A percentile compares a stretch with the other conserved stretches of the same genome.
Evolutionary conservation across 2,113 vertebrate genomes (phyloP).

Genomic region (Puntigrus tetrazona): DNA sequence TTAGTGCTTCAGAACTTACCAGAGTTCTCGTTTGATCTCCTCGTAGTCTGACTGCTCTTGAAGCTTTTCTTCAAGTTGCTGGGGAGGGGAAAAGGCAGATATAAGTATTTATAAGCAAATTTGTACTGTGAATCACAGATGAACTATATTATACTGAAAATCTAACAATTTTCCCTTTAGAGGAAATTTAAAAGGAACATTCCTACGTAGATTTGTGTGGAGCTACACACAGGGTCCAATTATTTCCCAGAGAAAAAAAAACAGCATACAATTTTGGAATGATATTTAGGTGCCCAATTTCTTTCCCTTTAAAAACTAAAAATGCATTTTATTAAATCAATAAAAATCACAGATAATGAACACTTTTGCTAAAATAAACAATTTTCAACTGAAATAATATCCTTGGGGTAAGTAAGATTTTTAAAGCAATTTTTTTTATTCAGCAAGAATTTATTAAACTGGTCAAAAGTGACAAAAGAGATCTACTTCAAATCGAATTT

Average conservation of each 20-base stretch:
- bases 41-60: conserved; percentile 89
- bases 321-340: not conserved
- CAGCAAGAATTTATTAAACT: not conserved
- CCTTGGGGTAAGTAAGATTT: not conserved
- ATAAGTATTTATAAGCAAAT: not conserved
- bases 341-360: not conserved
- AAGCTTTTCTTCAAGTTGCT: conserved; percentile 92
- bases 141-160: not conserved
- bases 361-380: too few relatives aligned
- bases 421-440: not conserved
- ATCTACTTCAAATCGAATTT: not conserved
- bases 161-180: not conserved
- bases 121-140: not conserved
- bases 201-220: not conserved
- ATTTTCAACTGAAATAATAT: not conserved
- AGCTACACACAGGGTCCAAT: not conserved
- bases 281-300: not conserved
- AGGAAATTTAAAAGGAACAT: not conserved
- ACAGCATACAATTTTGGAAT: not conserved
- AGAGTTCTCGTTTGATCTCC: conserved; percentile 88
- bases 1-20: conserved; percentile 73
- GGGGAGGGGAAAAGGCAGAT: conserved; percentile 37
- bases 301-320: not conserved
- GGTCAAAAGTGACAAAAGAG: not conserved
- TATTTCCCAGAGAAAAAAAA: not conserved